Base-by-base conservation (phyloP, 2,797 vertebrate genomes). In the Poeciliopsis gracilis region DNA sequence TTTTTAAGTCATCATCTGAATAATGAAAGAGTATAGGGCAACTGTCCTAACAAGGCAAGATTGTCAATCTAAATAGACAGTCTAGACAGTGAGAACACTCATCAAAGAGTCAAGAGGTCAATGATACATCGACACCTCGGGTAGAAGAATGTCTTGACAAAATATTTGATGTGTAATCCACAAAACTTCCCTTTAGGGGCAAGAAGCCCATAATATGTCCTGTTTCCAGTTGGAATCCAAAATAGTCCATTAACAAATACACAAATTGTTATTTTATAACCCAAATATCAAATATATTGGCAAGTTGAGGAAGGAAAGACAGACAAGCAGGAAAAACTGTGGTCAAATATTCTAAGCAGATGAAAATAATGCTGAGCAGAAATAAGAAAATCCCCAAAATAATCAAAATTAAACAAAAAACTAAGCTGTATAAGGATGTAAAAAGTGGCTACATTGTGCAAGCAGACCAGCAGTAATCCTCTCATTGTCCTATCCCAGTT, bases 401-500 rank as follows among this genome's bases (percentile, higher is more conserved):
- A 49, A 59, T n/a, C 43, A n/a, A 57, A 43, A 71, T 63, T 80
- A 28, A 86, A 77, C 55, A n/a, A 15, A 78, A 77, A 72, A 77
- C n/a, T 66, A 49, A 76, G 63, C 43, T 53, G 41, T 71, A 82
- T 80, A 41, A 1, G 61, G 33, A 81, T 59, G 80, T 59, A 83
- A 51, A 75, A 75, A 80, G 53, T 61, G 63, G 75, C 55, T 28
- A 72, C 10, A 51, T 57, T 82, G 76, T 86, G 77, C 78, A 84
- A 85, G 71, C 73, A 88, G 78, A 90, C 90, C 80, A 84, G 80
- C 77, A 82, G 82, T 82, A 85, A 93, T 89, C 77, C 80, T 90
- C 77, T 89, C 72, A 55, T 59, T 86, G 74, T 84, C 73, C 73
- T 74, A 76, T 75, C 80, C 77, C 80, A 90, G 83, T 92, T 87